Conservation (phyloP, 2,888 invertebrate genomes). For the Pristionchus maxplancki region DNA sequence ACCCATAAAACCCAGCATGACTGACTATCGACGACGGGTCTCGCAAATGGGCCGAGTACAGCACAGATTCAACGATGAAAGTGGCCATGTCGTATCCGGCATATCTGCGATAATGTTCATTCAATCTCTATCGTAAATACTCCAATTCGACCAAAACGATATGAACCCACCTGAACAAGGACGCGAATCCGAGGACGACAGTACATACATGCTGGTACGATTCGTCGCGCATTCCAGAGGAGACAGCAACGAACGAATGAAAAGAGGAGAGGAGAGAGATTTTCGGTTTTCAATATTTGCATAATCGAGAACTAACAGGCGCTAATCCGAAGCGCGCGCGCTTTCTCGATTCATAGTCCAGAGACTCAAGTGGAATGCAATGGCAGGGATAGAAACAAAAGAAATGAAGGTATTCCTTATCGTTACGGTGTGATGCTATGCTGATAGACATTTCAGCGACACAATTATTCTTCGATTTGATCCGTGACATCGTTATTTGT, state of each 20-base stretch:
- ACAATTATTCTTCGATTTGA: too few species aligned
- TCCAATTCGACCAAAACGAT: too few species aligned
- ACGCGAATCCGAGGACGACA: not conserved
- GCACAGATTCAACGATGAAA: constrained; percentile 38
- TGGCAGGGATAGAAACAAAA: too few species aligned
- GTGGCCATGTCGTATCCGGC: constrained; percentile 48
- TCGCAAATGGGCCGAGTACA: constrained; percentile 20
- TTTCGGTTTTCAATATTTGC: not conserved
- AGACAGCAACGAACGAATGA: not conserved
- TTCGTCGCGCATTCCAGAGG: not conserved
- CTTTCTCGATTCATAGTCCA: not conserved
- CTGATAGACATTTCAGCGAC: too few species aligned
- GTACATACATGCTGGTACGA: constrained; percentile 40
- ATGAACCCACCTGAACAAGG: not conserved
- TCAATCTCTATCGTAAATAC: too few species aligned
- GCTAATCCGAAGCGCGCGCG: not conserved
- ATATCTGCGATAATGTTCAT: constrained; percentile 6
- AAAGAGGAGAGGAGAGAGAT: not conserved
- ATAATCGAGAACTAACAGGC: not conserved
- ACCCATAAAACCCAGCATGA: constrained; percentile 46
- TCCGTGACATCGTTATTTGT: too few species aligned
- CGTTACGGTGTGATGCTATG: too few species aligned
- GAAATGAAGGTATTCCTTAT: too few species aligned
- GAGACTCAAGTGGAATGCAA: not conserved
- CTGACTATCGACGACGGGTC: not conserved